phyloP scores from a whole-genome alignment of 2,113 vertebrate genomes.

The Bubo blakistoni region DNA sequence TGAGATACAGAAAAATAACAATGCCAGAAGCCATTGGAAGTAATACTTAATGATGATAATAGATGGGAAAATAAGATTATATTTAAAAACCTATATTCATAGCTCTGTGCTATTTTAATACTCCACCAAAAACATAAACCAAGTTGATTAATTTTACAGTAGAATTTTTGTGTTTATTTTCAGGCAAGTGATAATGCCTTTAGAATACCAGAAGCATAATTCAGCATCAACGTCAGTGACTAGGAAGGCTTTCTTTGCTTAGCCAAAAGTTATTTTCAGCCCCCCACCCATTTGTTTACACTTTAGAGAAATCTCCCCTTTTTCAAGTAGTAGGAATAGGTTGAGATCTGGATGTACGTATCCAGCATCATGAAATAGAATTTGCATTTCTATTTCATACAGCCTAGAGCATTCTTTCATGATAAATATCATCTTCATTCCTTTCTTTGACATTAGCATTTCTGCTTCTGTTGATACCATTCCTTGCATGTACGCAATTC shows the following conservation, averaged over 20 bases:
- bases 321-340: background rate
- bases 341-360: background rate
- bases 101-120: background rate
- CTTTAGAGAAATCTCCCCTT: background rate
- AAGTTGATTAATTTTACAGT: background rate
- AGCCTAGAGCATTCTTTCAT: background rate
- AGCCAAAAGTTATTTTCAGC: background rate
- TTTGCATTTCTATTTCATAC: slow-evolving; percentile 13
- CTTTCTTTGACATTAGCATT: background rate
- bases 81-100: background rate
- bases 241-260: background rate
- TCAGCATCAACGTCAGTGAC: background rate
- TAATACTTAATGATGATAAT: background rate
- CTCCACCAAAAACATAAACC: background rate
- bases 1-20: background rate
- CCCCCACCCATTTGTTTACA: background rate
- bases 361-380: background rate
- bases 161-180: background rate
- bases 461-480: background rate
- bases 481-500: accelerated
- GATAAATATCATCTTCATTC: background rate
- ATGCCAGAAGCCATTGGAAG: background rate
- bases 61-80: background rate
- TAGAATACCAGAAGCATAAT: background rate
- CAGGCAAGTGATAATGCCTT: background rate